These are phyloP conservation scores for Nicator chloris DNA, from an alignment of 2,113 vertebrate species.

Conservation along the genomic window DNA sequence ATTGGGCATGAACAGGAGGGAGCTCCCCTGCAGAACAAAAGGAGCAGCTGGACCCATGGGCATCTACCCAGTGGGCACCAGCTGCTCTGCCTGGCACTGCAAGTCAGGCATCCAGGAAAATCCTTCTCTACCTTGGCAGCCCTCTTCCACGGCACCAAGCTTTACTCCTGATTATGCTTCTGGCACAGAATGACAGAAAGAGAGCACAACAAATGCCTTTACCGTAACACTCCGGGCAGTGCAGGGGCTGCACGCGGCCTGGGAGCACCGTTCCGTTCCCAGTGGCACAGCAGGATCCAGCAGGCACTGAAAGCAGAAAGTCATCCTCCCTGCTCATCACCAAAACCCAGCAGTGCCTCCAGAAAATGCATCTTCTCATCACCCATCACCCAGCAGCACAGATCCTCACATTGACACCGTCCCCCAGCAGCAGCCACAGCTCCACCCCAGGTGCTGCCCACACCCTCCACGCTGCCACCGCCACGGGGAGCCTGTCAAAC, in stretches of 20 bases:
- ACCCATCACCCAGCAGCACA: not conserved
- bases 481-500: not conserved
- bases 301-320: not conserved
- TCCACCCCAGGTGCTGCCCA: not conserved
- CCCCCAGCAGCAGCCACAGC: not conserved
- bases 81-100: not conserved
- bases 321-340: not conserved
- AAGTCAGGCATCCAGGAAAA: not conserved
- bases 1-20: conserved; percentile 95
- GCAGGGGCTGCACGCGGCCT: not conserved
- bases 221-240: not conserved
- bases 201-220: not conserved
- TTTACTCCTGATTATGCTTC: not conserved
- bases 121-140: not conserved
- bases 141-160: not conserved
- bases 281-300: not conserved
- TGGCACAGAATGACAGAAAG: not conserved
- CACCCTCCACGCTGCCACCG: accelerated
- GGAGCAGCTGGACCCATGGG: not conserved
- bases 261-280: not conserved
- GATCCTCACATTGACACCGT: no score
- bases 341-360: not conserved
- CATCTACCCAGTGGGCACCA: accelerated
- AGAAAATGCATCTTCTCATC: not conserved
- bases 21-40: conserved; percentile 86